A percentile compares a stretch with the other conserved stretches of the same genome.
Conservation (phyloP, 2,113 vertebrate genomes). For the Otolemur garnettii region DNA sequence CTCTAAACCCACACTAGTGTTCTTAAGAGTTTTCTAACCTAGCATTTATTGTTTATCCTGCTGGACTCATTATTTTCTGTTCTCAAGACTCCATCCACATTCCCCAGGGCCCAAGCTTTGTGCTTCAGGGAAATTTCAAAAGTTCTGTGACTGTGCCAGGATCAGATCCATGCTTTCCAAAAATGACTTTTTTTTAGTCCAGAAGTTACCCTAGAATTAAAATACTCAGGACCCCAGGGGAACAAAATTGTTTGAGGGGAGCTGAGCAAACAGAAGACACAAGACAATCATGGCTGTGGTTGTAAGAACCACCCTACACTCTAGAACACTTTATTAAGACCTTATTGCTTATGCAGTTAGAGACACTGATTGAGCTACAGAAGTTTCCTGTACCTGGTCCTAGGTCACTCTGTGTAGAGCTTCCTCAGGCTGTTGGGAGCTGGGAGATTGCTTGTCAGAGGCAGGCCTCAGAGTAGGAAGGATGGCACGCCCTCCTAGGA, state of each 20-base stretch:
- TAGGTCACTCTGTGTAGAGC: conserved; percentile 51
- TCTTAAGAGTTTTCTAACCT: conserved; percentile 29
- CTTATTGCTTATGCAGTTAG: conserved; percentile 76
- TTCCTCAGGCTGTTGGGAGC: background rate
- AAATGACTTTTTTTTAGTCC: background rate
- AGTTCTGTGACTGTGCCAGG: background rate
- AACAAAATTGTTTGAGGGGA: background rate
- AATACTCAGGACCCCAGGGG: background rate
- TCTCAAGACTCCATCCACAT: background rate
- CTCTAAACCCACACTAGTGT: background rate
- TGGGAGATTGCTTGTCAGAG: background rate
- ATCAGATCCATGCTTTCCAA: background rate
- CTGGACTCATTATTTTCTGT: background rate
- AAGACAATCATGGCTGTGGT: background rate
- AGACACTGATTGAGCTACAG: conserved; percentile 67
- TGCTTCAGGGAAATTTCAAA: conserved; percentile 43
- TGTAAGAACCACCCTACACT: conserved; percentile 51
- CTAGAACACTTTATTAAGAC: conserved; percentile 79
- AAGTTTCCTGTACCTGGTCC: conserved; percentile 57
- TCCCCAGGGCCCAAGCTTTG: background rate
- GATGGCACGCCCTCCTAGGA: background rate
- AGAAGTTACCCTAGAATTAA: background rate
- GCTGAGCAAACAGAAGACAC: background rate
- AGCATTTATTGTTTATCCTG: background rate
- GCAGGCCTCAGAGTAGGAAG: conserved; percentile 19